These are phyloP conservation scores for Hippoglossus hippoglossus DNA, from an alignment of 2,797 vertebrate species.

Conservation along the genomic window DNA sequence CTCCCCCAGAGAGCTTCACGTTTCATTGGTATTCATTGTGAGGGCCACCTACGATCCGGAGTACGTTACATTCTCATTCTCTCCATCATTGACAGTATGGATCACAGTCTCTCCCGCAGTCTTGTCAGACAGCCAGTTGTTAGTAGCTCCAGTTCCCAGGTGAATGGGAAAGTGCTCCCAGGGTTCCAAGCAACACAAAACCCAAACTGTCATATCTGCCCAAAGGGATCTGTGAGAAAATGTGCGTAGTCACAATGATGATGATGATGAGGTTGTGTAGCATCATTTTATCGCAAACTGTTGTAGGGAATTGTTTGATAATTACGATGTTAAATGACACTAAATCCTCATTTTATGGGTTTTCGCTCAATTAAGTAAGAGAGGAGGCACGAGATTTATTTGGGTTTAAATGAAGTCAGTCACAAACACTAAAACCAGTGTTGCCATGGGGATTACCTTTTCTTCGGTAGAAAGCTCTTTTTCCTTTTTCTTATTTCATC, in stretches of 20 bases:
- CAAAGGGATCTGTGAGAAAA: slow-evolving; percentile 15
- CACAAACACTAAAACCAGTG: not conserved
- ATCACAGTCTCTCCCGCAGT: slow-evolving; percentile 24
- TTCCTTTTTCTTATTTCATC: not conserved
- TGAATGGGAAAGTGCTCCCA: slow-evolving; percentile 37
- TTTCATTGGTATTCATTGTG: slow-evolving; percentile 71
- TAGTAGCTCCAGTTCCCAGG: slow-evolving; percentile 48
- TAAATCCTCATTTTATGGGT: not conserved
- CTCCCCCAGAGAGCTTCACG: slow-evolving; percentile 49
- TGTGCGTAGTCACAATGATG: not conserved
- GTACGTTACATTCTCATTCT: slow-evolving; percentile 45
- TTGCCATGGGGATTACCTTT: not conserved
- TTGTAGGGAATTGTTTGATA: not conserved
- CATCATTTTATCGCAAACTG: not conserved
- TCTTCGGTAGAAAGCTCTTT: not conserved
- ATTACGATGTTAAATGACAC: not conserved
- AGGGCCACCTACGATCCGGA: slow-evolving; percentile 53
- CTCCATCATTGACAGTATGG: slow-evolving; percentile 25
- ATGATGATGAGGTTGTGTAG: slow-evolving; percentile 22
- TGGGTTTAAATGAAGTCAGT: slow-evolving; percentile 1
- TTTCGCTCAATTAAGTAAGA: not conserved
- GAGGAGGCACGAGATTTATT: slow-evolving; percentile 1
- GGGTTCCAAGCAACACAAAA: slow-evolving; percentile 31
- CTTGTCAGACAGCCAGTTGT: slow-evolving; percentile 30
- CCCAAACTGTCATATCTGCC: slow-evolving; percentile 18